phyloP scores from a whole-genome alignment of 2,888 invertebrate genomes.

The Dryomyza anilis region DNA sequence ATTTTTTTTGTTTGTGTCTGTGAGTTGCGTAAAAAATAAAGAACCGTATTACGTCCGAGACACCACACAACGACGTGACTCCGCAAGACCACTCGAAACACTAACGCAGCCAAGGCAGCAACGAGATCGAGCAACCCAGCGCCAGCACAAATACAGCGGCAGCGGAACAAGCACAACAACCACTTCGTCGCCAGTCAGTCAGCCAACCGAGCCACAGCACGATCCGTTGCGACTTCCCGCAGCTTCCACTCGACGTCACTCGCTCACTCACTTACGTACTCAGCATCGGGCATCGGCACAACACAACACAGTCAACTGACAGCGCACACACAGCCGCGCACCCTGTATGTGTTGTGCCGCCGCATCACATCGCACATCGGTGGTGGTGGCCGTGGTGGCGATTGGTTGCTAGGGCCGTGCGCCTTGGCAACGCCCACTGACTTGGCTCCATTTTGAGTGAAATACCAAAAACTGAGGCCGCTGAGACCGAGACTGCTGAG shows the following conservation, averaged over 20 bases:
- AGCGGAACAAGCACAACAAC: slow-evolving; percentile 14
- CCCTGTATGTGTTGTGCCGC: slow-evolving; percentile 37
- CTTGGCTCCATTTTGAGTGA: slow-evolving; percentile 51
- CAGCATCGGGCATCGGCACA: background rate
- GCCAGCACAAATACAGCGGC: slow-evolving; percentile 1
- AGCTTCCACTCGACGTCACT: slow-evolving; percentile 16
- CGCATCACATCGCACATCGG: too few species aligned
- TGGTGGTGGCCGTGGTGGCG: slow-evolving; percentile 38
- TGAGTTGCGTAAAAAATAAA: slow-evolving; percentile 24
- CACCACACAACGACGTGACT: slow-evolving; percentile 41
- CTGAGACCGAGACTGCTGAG: slow-evolving; percentile 41
- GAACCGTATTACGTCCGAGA: slow-evolving; percentile 33
- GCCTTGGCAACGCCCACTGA: slow-evolving; percentile 41
- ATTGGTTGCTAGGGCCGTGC: slow-evolving; percentile 49
- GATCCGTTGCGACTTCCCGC: slow-evolving; percentile 7
- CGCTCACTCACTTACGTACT: slow-evolving; percentile 2
- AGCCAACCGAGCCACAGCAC: slow-evolving; percentile 8
- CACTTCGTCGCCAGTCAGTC: background rate
- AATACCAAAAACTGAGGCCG: background rate
- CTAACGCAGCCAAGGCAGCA: slow-evolving; percentile 33
- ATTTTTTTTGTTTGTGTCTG: slow-evolving; percentile 15
- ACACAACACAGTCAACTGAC: slow-evolving; percentile 18
- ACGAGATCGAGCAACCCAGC: slow-evolving; percentile 20
- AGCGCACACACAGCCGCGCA: slow-evolving; percentile 19
- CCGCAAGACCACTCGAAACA: slow-evolving; percentile 41